phyloP scores from a whole-genome alignment of 1,140 invertebrate genomes.

The Muscidifurax raptorellus region DNA sequence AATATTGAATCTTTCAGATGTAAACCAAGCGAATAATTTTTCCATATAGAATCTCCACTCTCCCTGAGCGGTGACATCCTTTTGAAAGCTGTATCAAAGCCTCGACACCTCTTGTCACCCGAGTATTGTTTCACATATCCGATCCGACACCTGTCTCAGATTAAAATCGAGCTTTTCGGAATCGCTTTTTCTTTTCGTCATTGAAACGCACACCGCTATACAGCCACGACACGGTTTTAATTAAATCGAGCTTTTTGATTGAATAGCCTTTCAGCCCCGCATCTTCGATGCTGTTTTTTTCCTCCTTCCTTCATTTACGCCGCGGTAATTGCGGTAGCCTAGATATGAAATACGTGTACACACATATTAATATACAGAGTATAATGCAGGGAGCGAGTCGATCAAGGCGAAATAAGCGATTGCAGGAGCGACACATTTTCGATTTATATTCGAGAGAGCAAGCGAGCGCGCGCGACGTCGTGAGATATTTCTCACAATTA shows the following conservation, averaged over 20 bases:
- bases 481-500: constrained; percentile 22
- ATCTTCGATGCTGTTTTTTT: too few relatives aligned
- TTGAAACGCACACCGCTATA: too few relatives aligned
- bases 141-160: too few relatives aligned
- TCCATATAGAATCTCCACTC: not conserved
- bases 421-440: not conserved
- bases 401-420: not conserved
- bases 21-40: not conserved
- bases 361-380: not conserved
- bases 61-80: not conserved
- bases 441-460: not conserved
- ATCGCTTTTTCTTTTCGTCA: too few relatives aligned
- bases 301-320: too few relatives aligned
- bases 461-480: not conserved
- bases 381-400: not conserved
- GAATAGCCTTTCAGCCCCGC: too few relatives aligned
- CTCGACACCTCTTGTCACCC: not conserved
- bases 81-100: not conserved
- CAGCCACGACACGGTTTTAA: too few relatives aligned
- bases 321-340: not conserved
- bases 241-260: too few relatives aligned
- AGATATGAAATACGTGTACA: not conserved
- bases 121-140: not conserved
- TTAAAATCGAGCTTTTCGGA: too few relatives aligned
- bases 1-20: not conserved